Conservation (phyloP, 2,797 vertebrate species). For the Austrolebias charrua region DNA sequence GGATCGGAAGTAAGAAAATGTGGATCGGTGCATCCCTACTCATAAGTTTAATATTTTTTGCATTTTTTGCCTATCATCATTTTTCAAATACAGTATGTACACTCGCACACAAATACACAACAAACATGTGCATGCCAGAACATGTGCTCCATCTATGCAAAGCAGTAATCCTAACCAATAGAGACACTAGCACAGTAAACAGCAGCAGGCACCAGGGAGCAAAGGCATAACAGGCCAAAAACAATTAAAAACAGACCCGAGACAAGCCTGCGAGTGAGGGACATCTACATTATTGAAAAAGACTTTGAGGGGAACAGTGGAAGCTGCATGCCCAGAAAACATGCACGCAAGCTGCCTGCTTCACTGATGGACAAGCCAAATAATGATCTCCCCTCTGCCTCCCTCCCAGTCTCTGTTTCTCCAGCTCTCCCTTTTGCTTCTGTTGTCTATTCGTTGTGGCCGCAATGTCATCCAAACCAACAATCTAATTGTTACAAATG, state of each 20-base stretch:
- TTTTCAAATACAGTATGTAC: background rate
- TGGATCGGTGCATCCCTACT: too few relatives aligned
- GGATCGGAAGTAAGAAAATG: too few relatives aligned
- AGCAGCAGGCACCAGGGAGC: slow-evolving; percentile 22
- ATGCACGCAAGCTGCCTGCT: slow-evolving; percentile 35
- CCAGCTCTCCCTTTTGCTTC: slow-evolving; percentile 6
- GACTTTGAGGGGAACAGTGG: slow-evolving; percentile 55
- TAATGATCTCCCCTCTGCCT: slow-evolving; percentile 54
- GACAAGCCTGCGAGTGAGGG: slow-evolving; percentile 58
- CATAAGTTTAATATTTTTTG: slow-evolving; percentile 13
- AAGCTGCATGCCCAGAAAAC: slow-evolving; percentile 56
- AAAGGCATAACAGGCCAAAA: slow-evolving; percentile 64
- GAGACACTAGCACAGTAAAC: slow-evolving; percentile 33
- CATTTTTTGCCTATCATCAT: slow-evolving; percentile 3
- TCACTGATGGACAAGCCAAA: slow-evolving; percentile 56
- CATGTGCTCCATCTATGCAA: background rate
- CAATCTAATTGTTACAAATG: slow-evolving; percentile 62
- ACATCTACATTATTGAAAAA: slow-evolving; percentile 70
- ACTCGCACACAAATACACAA: background rate
- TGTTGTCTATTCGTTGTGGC: slow-evolving; percentile 22
- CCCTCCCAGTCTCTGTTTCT: slow-evolving; percentile 10
- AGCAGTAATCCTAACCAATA: background rate
- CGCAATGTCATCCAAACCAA: slow-evolving; percentile 48
- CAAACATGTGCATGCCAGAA: background rate
- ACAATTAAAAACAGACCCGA: slow-evolving; percentile 62